Evolutionary conservation across 2,113 vertebrate genomes (phyloP).

Genomic region (Oryzias woworae): DNA sequence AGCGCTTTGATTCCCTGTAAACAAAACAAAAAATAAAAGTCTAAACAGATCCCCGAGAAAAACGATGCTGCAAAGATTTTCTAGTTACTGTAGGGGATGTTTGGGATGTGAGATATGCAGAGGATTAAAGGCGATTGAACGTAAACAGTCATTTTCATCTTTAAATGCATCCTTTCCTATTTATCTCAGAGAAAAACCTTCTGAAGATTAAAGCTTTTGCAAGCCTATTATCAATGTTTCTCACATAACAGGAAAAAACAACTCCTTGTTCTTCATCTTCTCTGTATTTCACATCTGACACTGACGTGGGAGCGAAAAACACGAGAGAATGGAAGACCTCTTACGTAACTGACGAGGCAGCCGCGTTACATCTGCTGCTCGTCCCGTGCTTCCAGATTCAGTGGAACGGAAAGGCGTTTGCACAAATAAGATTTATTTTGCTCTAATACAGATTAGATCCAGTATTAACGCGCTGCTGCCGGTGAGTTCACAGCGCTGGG

Average conservation of each 20-base stretch:
- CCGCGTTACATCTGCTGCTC: slow-evolving; percentile 61
- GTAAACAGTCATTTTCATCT: slow-evolving; percentile 18
- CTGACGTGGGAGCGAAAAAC: slow-evolving; percentile 48
- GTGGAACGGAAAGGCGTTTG: slow-evolving; percentile 25
- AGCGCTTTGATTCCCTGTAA: slow-evolving; percentile 30
- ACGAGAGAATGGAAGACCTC: slow-evolving; percentile 54
- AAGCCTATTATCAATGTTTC: background rate
- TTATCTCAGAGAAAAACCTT: slow-evolving; percentile 9
- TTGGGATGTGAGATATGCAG: slow-evolving; percentile 11
- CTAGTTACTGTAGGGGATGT: slow-evolving; percentile 26
- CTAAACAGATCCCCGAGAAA: slow-evolving; percentile 11
- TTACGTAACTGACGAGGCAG: slow-evolving; percentile 60
- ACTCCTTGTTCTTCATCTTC: slow-evolving; percentile 7
- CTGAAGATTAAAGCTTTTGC: background rate
- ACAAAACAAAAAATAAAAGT: slow-evolving; percentile 33
- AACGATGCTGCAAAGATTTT: background rate
- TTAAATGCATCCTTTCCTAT: background rate
- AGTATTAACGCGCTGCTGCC: slow-evolving; percentile 24
- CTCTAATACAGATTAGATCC: slow-evolving; percentile 13
- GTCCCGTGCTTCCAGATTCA: slow-evolving; percentile 35
- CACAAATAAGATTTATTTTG: slow-evolving; percentile 37
- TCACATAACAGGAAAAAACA: background rate
- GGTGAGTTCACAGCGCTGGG: slow-evolving; percentile 46
- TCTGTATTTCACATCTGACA: slow-evolving; percentile 21
- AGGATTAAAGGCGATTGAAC: slow-evolving; percentile 38